Evolutionary conservation across 2,113 vertebrate genomes (phyloP).

Genomic region (Irena cyanogastra): DNA sequence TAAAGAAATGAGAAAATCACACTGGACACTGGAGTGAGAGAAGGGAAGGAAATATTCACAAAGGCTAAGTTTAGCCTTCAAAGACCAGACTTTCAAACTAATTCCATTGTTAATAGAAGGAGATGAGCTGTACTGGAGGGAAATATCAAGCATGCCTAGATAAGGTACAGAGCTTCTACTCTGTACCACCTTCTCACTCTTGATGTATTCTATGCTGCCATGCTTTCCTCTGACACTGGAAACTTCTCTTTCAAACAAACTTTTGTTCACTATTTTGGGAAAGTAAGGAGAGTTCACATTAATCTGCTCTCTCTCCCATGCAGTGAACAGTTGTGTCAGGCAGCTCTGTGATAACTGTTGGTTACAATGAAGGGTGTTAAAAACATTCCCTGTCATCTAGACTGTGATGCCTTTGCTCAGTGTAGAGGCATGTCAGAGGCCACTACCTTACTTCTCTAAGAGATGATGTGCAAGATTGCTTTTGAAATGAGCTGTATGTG

Average conservation of each 20-base stretch:
- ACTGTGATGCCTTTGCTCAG: not conserved
- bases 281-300: not conserved
- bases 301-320: not conserved
- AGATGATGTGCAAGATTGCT: not conserved
- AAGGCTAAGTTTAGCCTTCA: not conserved
- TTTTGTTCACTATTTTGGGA: not conserved
- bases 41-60: not conserved
- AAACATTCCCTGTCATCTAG: not conserved
- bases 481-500: not conserved
- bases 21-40: not conserved
- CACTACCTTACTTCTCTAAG: not conserved
- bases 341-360: not conserved
- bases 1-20: not conserved
- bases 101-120: not conserved
- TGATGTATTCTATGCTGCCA: not conserved
- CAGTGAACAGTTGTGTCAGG: not conserved
- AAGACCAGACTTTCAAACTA: not conserved
- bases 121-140: not conserved
- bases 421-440: not conserved
- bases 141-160: not conserved
- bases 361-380: not conserved
- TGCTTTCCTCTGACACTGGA: not conserved
- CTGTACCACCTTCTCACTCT: not conserved
- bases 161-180: not conserved
- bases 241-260: not conserved